Conservation (phyloP, 2,797 vertebrate genomes). For the Acanthiza pusilla region DNA sequence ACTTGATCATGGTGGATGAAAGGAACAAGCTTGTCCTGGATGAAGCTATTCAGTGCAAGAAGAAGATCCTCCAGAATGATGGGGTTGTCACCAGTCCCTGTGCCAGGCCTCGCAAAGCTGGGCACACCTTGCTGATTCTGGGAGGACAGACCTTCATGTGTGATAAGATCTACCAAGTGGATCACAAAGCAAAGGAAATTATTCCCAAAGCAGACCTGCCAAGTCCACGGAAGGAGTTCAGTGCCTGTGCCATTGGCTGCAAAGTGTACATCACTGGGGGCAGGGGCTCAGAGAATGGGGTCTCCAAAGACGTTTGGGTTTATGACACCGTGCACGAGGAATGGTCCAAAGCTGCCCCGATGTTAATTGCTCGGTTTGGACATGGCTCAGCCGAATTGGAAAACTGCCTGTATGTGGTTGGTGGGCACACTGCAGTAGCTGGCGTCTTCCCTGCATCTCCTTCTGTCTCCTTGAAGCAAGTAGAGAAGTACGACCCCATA, state of each 20-base stretch:
- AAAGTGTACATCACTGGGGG: slow-evolving; percentile 94
- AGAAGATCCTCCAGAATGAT: slow-evolving; percentile 88
- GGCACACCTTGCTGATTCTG: slow-evolving; percentile 90
- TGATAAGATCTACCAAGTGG: slow-evolving; percentile 95
- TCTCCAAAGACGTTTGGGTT: slow-evolving; percentile 94
- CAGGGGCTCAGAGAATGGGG: slow-evolving; percentile 89
- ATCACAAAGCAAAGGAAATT: slow-evolving; percentile 93
- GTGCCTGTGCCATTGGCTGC: slow-evolving; percentile 91
- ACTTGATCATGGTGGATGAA: slow-evolving; percentile 85
- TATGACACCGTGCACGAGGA: slow-evolving; percentile 91
- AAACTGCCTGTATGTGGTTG: slow-evolving; percentile 89
- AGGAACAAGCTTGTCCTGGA: slow-evolving; percentile 84
- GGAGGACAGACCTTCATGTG: slow-evolving; percentile 97
- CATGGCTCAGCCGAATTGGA: slow-evolving; percentile 91
- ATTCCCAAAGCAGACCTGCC: slow-evolving; percentile 92
- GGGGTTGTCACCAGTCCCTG: slow-evolving; percentile 88
- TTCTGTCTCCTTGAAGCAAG: slow-evolving; percentile 91
- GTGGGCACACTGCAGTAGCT: slow-evolving; percentile 89
- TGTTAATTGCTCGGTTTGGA: slow-evolving; percentile 94
- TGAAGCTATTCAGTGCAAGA: slow-evolving; percentile 90
- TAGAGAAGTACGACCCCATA: slow-evolving; percentile 86
- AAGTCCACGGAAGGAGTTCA: slow-evolving; percentile 93
- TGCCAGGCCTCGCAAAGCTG: slow-evolving; percentile 89
- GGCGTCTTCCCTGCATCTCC: slow-evolving; percentile 91
- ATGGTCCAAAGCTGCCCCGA: slow-evolving; percentile 92